A percentile compares a stretch with the other conserved stretches of the same genome.
Evolutionary conservation across 2,113 vertebrate species (phyloP).

Genomic region (Cariama cristata): DNA sequence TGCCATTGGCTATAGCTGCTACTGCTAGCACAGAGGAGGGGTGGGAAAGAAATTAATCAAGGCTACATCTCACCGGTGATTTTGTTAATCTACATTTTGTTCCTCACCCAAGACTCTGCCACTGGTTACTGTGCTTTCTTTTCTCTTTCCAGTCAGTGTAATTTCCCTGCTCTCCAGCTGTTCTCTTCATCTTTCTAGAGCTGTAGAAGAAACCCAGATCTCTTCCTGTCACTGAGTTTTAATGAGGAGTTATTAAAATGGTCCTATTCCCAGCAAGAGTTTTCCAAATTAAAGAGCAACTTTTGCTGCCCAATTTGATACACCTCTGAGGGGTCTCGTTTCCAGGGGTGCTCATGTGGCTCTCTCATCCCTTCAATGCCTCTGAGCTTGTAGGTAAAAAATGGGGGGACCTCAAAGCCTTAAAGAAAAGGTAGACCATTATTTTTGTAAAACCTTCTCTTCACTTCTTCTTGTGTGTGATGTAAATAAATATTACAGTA

Average conservation of each 20-base stretch:
- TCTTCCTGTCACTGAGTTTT: slow-evolving; percentile 3
- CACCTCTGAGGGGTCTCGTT: not conserved
- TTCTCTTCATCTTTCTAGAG: slow-evolving; percentile 22
- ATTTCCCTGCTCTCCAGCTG: slow-evolving; percentile 38
- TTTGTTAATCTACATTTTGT: slow-evolving; percentile 7
- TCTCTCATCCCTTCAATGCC: not conserved
- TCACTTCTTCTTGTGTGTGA: not conserved
- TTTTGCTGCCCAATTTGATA: slow-evolving; percentile 1
- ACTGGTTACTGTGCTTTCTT: slow-evolving; percentile 1
- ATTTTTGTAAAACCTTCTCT: not conserved
- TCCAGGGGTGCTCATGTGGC: not conserved
- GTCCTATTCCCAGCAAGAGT: slow-evolving; percentile 11
- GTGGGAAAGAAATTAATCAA: not conserved
- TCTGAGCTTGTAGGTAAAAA: not conserved
- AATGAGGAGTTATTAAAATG: slow-evolving; percentile 47
- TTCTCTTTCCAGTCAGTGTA: not conserved
- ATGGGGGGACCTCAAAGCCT: not conserved
- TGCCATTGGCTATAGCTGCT: not conserved
- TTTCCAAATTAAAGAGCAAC: slow-evolving; percentile 3
- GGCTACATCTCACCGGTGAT: not conserved
- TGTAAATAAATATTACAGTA: not conserved
- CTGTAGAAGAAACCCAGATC: not conserved
- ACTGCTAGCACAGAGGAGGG: not conserved
- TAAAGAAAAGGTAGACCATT: not conserved
- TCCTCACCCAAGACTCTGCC: not conserved